Percentiles rank a stretch among this genome's conserved stretches.
These are phyloP conservation scores for Grammomys surdaster DNA, from an alignment of 2,113 vertebrate genomes.

Conservation along the genomic window DNA sequence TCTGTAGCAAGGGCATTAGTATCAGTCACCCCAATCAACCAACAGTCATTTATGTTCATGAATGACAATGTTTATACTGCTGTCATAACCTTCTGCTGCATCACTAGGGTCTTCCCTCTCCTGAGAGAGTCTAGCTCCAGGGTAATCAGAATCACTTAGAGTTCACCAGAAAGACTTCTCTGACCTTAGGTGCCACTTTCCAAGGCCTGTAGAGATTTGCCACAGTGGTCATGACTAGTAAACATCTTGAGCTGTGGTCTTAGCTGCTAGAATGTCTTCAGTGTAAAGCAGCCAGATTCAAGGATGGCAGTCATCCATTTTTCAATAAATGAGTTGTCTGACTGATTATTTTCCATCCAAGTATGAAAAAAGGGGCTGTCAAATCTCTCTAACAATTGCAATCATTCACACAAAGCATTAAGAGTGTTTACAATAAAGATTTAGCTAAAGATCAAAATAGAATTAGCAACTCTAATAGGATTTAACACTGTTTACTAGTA, in stretches of 20 bases:
- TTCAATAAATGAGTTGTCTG: not conserved
- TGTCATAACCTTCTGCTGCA: not conserved
- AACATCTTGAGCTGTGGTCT: not conserved
- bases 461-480: not conserved
- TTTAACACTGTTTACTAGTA: not conserved
- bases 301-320: not conserved
- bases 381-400: not conserved
- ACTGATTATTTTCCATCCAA: not conserved
- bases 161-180: not conserved
- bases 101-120: not conserved
- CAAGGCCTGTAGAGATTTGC: not conserved
- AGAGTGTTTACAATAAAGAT: not conserved
- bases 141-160: not conserved
- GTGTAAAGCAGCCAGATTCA: not conserved
- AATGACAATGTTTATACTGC: not conserved
- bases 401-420: not conserved
- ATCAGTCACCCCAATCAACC: not conserved
- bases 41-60: not conserved
- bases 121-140: not conserved
- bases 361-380: not conserved
- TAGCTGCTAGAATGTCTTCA: not conserved
- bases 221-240: not conserved
- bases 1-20: not conserved
- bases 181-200: not conserved
- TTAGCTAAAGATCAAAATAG: not conserved